Base-by-base conservation (phyloP, 2,113 vertebrate species). In the Zingel zingel region DNA sequence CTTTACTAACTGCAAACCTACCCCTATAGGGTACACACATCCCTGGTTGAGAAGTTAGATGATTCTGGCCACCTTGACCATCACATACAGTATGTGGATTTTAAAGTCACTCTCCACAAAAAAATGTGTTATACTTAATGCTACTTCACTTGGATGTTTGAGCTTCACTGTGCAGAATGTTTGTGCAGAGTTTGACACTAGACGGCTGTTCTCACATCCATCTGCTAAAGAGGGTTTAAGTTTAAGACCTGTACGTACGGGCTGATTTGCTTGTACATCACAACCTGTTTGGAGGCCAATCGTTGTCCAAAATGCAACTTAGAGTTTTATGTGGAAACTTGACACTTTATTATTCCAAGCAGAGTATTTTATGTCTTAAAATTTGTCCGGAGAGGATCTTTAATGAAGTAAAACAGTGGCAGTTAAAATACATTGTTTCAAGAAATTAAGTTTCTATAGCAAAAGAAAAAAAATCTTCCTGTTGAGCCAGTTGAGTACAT, bases 401-500 rank as follows among this genome's bases (percentile, higher is more conserved):
- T 58, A 2, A 2, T 39, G 16, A 27, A 43, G 13, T 54, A 4
- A 50, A 36, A 11, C 48, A 7, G 16, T 63, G 21, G 51, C 21
- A 25, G 21, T 51, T 21, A 9, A 15, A 69, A 51, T 33, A 68
- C 25, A 36, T 16, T 5, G 50, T 23, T 25, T 33, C 13, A 36
- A 56, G 0, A 68, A 64, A 74, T 19, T 19, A 39, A 7, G 16
- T 62, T 62, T 54, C 16, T 36, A 39, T 16, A 56, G 47, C 12
- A 63, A 2, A 39, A 19, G 2, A 18, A 6, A 50, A 69, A 73
- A 73, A 59, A 16, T 67, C 12, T 16, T 71, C 30, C 33, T 27
- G 62, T 74, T 39, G 18, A 62, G 64, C 11, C 33, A 64, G 36
- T 74, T 23, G 15, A 77, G n/a, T 67, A 58, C 57, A 58, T 66